These are phyloP conservation scores for Harpegnathos saltator DNA, from an alignment of 1,140 invertebrate species.

Conservation along the genomic window DNA sequence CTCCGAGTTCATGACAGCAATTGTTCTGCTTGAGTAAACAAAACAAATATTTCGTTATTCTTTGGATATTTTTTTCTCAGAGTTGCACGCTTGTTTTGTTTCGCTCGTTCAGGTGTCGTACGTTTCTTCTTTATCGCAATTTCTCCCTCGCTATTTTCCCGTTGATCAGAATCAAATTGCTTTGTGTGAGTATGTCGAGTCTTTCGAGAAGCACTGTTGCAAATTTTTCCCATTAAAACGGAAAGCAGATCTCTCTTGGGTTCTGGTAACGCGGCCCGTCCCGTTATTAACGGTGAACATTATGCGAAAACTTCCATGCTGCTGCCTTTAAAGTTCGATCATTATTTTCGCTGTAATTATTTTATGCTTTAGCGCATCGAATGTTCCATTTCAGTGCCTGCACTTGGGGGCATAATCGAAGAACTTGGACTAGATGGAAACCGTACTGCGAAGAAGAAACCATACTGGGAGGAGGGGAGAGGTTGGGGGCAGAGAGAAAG, in stretches of 20 bases:
- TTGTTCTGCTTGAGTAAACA: too few species aligned
- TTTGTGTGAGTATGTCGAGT: conserved; percentile 35
- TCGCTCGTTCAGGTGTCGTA: too few species aligned
- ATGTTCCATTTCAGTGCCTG: conserved; percentile 46
- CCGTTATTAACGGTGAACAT: conserved; percentile 54
- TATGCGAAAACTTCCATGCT: conserved; percentile 45
- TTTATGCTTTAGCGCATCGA: conserved; percentile 52
- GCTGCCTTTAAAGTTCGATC: conserved; percentile 49
- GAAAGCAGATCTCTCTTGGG: conserved; percentile 1
- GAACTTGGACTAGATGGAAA: conserved; percentile 42
- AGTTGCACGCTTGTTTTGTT: too few species aligned
- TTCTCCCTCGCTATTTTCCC: conserved; percentile 1
- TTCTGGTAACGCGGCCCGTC: conserved; percentile 18
- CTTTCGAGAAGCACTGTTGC: conserved; percentile 27
- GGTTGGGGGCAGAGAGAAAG: conserved; percentile 24
- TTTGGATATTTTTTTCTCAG: too few species aligned
- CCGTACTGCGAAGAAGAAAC: not conserved
- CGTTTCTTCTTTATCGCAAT: not conserved
- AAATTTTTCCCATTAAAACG: conserved; percentile 63
- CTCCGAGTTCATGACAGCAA: too few species aligned
- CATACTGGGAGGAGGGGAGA: too few species aligned
- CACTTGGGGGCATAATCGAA: conserved; percentile 41
- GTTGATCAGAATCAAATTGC: conserved; percentile 39
- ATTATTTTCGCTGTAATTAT: conserved; percentile 58
- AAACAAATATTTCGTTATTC: too few species aligned